Conservation (phyloP, 64 coral and sea anemone genomes). For the Stichodactyla mertensii region DNA sequence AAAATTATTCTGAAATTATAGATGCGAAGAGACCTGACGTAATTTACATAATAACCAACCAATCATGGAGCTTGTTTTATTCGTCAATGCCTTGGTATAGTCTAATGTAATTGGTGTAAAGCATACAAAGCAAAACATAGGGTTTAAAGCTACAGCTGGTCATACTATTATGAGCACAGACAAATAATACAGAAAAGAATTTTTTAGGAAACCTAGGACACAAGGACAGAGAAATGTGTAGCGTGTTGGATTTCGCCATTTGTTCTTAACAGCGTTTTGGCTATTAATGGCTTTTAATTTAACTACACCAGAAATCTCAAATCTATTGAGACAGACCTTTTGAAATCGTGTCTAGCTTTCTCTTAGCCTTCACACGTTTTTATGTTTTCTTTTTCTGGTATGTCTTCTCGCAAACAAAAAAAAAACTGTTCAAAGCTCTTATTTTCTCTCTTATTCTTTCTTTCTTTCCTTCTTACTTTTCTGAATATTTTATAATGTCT, state of each 20-base stretch:
- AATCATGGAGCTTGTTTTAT: conserved; percentile 5
- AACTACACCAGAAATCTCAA: too few species aligned
- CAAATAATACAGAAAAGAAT: not conserved
- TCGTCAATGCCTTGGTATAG: not conserved
- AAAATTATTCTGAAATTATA: conserved; percentile 76
- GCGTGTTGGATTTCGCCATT: not conserved
- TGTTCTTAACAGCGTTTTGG: not conserved
- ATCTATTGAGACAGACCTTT: too few species aligned
- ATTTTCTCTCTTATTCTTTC: too few species aligned
- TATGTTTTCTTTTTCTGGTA: too few species aligned
- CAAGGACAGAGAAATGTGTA: not conserved
- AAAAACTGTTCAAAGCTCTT: too few species aligned
- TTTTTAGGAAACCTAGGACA: not conserved
- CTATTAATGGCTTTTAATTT: too few species aligned
- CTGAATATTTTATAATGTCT: too few species aligned
- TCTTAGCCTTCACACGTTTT: too few species aligned
- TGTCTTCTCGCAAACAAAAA: too few species aligned
- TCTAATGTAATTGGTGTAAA: conserved; percentile 20
- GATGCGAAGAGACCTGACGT: conserved; percentile 23
- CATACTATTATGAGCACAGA: not conserved
- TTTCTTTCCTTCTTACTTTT: too few species aligned
- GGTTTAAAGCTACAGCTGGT: not conserved
- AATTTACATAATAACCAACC: conserved; percentile 16
- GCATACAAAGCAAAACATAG: not conserved
- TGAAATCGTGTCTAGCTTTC: too few species aligned